Conservation (phyloP, 2,888 invertebrate genomes). For the Trichacis sp. region DNA sequence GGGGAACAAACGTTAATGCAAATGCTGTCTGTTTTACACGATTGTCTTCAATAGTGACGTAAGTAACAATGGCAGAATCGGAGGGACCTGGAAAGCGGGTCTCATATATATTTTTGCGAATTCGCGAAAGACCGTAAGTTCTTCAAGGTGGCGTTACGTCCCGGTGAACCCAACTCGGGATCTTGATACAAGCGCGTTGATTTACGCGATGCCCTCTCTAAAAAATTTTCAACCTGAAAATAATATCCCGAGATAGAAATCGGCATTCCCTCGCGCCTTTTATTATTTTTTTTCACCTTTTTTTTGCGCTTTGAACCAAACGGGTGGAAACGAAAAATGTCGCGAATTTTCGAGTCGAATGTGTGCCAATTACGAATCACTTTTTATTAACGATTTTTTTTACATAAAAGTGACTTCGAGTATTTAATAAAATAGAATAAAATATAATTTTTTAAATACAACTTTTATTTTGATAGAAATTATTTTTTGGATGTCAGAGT, state of each 20-base stretch:
- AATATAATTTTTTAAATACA: no score
- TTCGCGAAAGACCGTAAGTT: slow-evolving; percentile 14
- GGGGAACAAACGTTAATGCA: slow-evolving; percentile 22
- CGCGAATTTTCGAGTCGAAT: no score
- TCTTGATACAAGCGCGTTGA: slow-evolving; percentile 39
- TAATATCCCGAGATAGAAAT: slow-evolving; percentile 38
- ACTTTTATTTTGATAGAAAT: no score
- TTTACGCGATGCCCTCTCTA: slow-evolving; percentile 33
- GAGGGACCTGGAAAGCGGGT: slow-evolving; percentile 16
- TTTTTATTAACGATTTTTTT: no score
- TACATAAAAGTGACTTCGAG: no score
- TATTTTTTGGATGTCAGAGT: no score
- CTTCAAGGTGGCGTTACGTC: slow-evolving; percentile 34
- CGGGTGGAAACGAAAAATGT: not conserved
- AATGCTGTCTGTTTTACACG: slow-evolving; percentile 30
- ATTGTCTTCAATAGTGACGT: slow-evolving; percentile 31
- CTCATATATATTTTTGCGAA: slow-evolving; percentile 29
- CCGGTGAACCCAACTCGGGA: slow-evolving; percentile 34
- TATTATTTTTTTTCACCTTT: slow-evolving; percentile 24
- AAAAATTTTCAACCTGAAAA: slow-evolving; percentile 40
- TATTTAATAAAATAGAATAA: no score
- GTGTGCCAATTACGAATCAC: no score
- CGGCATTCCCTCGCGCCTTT: slow-evolving; percentile 31
- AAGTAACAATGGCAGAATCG: slow-evolving; percentile 31
- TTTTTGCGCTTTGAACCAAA: no score